These are phyloP conservation scores for Hesperophylax magnus DNA, from an alignment of 1,140 invertebrate genomes.

Conservation along the genomic window DNA sequence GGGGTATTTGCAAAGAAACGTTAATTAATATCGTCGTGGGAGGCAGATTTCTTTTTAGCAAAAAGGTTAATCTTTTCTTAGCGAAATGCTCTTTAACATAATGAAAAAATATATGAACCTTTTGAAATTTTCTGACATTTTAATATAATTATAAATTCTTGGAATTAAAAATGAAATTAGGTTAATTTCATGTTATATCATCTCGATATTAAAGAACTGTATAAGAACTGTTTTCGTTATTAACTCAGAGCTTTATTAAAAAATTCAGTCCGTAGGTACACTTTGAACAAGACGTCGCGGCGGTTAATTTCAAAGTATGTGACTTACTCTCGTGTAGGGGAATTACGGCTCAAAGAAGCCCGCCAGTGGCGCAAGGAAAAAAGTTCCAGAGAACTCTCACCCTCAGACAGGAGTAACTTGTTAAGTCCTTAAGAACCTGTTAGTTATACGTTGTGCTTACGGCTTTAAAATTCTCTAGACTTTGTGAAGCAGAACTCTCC, in stretches of 20 bases:
- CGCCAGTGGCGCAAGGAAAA: background rate
- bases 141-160: no score
- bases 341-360: background rate
- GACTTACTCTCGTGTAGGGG: background rate
- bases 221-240: no score
- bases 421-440: constrained; percentile 21
- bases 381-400: background rate
- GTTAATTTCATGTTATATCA: no score
- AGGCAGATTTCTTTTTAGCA: background rate
- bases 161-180: no score
- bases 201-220: no score
- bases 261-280: no score
- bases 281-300: no score
- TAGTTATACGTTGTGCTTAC: background rate
- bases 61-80: background rate
- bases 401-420: constrained; percentile 6
- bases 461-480: constrained; percentile 5
- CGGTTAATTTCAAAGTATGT: no score
- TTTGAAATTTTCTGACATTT: no score
- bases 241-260: no score
- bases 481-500: background rate
- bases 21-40: background rate
- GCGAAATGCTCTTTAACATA: no score
- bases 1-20: background rate
- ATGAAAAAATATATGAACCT: no score